Conservation (phyloP, 2,888 invertebrate genomes). For the Rotaria macrura region DNA sequence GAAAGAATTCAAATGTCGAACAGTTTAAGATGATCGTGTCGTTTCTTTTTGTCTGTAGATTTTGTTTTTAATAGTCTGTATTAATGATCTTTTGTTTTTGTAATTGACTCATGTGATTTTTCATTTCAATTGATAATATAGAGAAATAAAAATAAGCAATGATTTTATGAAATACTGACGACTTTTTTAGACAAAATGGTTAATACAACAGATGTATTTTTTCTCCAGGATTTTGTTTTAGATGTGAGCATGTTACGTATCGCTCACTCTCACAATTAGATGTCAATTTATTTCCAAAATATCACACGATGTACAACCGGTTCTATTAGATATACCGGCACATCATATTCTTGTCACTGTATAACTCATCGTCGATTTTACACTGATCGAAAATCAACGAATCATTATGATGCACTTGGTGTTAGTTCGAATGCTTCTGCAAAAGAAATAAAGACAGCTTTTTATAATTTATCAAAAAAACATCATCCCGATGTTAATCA, state of each 20-base stretch:
- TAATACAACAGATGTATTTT: too few relatives aligned
- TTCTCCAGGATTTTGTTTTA: not conserved
- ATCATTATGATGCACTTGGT: conserved; percentile 23
- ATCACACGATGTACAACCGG: too few relatives aligned
- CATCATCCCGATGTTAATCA: conserved; percentile 20
- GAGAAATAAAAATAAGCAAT: not conserved
- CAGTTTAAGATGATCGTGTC: not conserved
- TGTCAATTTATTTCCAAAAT: too few relatives aligned
- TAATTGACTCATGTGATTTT: not conserved
- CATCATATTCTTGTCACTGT: too few relatives aligned
- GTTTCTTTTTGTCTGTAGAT: too few relatives aligned
- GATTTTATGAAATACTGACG: not conserved
- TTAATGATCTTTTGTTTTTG: not conserved
- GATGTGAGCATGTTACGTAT: not conserved
- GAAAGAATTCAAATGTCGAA: not conserved
- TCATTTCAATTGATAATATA: too few relatives aligned
- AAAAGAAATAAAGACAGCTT: conserved; percentile 26
- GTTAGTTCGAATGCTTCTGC: not conserved
- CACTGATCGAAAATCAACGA: not conserved
- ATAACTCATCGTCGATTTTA: too few relatives aligned
- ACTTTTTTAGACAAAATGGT: too few relatives aligned
- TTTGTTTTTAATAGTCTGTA: not conserved
- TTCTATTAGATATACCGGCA: too few relatives aligned
- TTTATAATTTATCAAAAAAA: conserved; percentile 24
- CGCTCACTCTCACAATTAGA: too few relatives aligned